These are phyloP conservation scores for Diarsia brunnea DNA, from an alignment of 2,888 invertebrate genomes.

Conservation along the genomic window DNA sequence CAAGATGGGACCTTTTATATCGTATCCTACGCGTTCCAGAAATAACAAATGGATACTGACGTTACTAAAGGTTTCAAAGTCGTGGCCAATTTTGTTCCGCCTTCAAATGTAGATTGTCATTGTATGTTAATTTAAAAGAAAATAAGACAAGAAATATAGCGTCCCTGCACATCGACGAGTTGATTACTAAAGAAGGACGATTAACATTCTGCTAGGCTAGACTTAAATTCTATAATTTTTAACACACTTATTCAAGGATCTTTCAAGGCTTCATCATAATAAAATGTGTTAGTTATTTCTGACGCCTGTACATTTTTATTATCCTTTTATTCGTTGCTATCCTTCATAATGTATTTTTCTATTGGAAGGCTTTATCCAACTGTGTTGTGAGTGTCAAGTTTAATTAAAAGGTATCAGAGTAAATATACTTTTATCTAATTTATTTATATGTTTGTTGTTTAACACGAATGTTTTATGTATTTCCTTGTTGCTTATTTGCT, in stretches of 20 bases:
- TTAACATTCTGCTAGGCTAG: background rate
- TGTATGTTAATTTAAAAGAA: background rate
- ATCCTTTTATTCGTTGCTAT: background rate
- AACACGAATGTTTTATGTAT: background rate
- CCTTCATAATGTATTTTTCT: background rate
- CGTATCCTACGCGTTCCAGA: background rate
- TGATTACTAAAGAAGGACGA: background rate
- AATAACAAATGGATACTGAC: background rate
- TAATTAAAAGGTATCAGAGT: conserved; percentile 20
- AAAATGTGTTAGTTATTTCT: background rate
- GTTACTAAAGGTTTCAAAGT: background rate
- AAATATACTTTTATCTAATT: conserved; percentile 6
- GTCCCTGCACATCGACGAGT: background rate
- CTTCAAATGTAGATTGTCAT: background rate
- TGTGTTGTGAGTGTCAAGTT: conserved; percentile 5
- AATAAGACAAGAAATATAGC: background rate
- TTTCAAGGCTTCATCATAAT: conserved; percentile 7
- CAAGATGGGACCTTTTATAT: background rate
- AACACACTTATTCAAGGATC: background rate
- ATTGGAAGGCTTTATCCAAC: background rate
- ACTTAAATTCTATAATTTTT: background rate
- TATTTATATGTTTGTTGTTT: background rate
- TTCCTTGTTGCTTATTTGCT: background rate
- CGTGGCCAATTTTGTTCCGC: background rate
- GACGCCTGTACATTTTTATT: background rate